Percentiles rank a stretch among this genome's conserved stretches.
Evolutionary conservation across 2,888 invertebrate species (phyloP).

Genomic region (Lycocerus yunnanus): DNA sequence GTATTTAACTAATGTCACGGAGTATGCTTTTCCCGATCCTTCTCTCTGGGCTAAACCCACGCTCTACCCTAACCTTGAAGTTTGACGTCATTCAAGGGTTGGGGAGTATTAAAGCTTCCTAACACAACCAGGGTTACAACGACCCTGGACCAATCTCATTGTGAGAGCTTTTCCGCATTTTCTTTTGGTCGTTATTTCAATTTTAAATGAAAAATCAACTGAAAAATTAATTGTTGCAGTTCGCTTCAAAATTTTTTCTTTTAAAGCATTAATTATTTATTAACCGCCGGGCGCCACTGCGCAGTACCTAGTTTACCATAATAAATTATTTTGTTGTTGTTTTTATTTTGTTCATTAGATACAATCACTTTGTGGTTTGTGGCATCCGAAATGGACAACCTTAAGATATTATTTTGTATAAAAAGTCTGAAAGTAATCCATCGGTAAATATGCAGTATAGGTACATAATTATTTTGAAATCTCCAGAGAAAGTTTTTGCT

Average conservation of each 20-base stretch:
- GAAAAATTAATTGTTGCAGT: neutral
- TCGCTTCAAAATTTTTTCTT: neutral
- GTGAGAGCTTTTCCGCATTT: neutral
- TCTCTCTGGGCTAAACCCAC: constrained; percentile 10
- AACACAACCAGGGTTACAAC: constrained; percentile 18
- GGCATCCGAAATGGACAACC: neutral
- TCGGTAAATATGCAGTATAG: too few species aligned
- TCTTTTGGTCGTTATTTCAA: neutral
- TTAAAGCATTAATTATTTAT: neutral
- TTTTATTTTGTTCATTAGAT: too few species aligned
- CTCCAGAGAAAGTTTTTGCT: too few species aligned
- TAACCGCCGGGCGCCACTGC: too few species aligned
- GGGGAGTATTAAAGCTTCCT: constrained; percentile 23
- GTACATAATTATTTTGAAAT: too few species aligned
- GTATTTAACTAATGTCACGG: constrained; percentile 42
- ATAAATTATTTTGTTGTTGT: neutral
- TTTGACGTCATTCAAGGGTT: constrained; percentile 35
- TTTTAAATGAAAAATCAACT: neutral
- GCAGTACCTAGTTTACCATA: too few species aligned
- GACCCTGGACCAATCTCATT: constrained; percentile 1
- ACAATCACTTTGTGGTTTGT: neutral
- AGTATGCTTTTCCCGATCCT: neutral
- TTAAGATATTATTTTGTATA: too few species aligned
- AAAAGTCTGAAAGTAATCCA: neutral
- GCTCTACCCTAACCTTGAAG: constrained; percentile 32